These are phyloP conservation scores for Taurulus bubalis DNA, from an alignment of 2,113 vertebrate genomes.

Conservation along the genomic window DNA sequence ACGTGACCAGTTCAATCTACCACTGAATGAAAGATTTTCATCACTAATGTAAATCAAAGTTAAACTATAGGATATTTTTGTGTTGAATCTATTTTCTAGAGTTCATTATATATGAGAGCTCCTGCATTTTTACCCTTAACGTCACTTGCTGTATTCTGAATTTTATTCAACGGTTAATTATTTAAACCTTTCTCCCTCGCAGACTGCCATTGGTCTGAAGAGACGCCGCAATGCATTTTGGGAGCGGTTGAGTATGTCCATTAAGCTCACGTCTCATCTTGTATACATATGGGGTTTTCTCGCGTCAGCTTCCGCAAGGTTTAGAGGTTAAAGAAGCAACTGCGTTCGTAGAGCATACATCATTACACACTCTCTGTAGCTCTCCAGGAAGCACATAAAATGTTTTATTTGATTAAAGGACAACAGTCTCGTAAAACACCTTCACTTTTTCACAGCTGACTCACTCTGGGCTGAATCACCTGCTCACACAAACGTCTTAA, in stretches of 20 bases:
- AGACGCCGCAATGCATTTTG: neutral
- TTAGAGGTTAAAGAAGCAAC: neutral
- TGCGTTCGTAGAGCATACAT: neutral
- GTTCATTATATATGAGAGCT: neutral
- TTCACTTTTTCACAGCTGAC: slow-evolving; percentile 5
- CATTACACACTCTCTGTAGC: neutral
- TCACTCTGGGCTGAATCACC: slow-evolving; percentile 33
- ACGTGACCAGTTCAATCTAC: too few relatives aligned
- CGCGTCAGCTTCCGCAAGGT: too few relatives aligned
- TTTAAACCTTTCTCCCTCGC: neutral
- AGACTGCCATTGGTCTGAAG: neutral
- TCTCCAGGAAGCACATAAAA: slow-evolving; percentile 31
- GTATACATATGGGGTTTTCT: too few relatives aligned
- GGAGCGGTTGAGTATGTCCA: neutral
- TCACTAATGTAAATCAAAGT: neutral
- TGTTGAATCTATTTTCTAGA: too few relatives aligned
- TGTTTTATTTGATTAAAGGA: slow-evolving; percentile 27
- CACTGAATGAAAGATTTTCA: neutral
- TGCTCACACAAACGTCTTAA: slow-evolving; percentile 2
- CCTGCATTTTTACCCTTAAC: neutral
- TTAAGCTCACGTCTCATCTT: neutral
- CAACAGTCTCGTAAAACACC: slow-evolving; percentile 31
- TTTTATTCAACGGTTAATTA: neutral
- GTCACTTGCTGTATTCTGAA: neutral
- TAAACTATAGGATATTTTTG: too few relatives aligned